Percentiles rank a stretch among this genome's conserved stretches.
These are phyloP conservation scores for Suillia variegata DNA, from an alignment of 2,888 invertebrate species.

Conservation along the genomic window DNA sequence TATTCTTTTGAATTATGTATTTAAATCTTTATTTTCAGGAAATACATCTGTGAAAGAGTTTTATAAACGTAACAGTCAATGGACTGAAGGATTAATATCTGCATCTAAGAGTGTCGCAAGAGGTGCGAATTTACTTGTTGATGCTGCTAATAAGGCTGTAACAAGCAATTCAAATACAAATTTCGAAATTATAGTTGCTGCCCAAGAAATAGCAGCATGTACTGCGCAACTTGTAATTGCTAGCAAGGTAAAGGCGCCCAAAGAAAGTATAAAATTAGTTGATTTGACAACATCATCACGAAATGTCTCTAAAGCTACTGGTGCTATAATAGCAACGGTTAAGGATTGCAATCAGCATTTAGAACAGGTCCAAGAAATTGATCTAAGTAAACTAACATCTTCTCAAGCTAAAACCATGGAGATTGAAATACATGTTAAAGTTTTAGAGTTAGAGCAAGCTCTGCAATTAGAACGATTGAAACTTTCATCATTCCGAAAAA, in stretches of 20 bases:
- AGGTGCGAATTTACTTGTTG: conserved; percentile 90
- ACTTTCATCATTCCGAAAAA: conserved; percentile 84
- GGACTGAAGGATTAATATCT: conserved; percentile 98
- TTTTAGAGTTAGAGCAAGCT: conserved; percentile 89
- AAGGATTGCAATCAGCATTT: conserved; percentile 86
- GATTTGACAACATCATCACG: conserved; percentile 85
- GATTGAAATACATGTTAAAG: conserved; percentile 96
- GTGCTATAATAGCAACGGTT: conserved; percentile 90
- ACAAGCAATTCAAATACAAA: conserved; percentile 80
- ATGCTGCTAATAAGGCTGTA: conserved; percentile 91
- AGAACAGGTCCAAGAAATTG: conserved; percentile 87
- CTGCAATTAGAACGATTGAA: conserved; percentile 86
- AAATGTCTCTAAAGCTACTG: conserved; percentile 88
- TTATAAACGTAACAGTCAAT: conserved; percentile 97
- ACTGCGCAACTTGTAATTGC: conserved; percentile 98
- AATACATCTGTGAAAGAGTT: conserved; percentile 89
- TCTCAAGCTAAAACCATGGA: conserved; percentile 95
- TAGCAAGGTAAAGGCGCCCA: conserved; percentile 92
- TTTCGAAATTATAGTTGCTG: conserved; percentile 82
- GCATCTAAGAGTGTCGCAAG: conserved; percentile 97
- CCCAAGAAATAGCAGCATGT: conserved; percentile 94
- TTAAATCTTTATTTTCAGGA: conserved; percentile 62
- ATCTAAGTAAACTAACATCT: conserved; percentile 85
- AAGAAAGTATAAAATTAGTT: conserved; percentile 78
- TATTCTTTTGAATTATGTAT: no score